Percentiles rank a stretch among this genome's conserved stretches.
phyloP scores from a whole-genome alignment of 2,888 invertebrate genomes.

The Ichneumoninae sp. region DNA sequence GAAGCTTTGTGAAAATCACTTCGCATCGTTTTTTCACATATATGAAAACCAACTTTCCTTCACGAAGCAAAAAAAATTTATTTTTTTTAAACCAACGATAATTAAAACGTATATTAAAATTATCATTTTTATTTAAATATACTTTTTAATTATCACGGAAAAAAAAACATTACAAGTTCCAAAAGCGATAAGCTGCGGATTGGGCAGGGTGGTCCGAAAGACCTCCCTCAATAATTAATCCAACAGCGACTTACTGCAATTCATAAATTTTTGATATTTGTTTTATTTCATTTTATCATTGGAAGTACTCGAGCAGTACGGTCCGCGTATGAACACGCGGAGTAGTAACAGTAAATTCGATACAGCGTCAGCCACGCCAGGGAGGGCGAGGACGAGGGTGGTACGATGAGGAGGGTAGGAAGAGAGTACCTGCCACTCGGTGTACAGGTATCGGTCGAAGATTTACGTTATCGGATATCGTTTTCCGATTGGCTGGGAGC shows the following conservation, averaged over 20 bases:
- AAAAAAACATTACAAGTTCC: background rate
- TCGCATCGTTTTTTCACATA: too few relatives aligned
- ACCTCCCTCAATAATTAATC: background rate
- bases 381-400: background rate
- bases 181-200: background rate
- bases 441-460: slow-evolving; percentile 65
- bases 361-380: background rate
- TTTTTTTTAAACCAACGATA: too few relatives aligned
- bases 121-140: too few relatives aligned
- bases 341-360: slow-evolving; percentile 6
- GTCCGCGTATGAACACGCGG: background rate
- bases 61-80: too few relatives aligned
- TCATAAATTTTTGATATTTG: background rate
- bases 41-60: too few relatives aligned
- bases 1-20: too few relatives aligned
- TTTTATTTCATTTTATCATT: slow-evolving; percentile 1
- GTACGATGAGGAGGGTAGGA: background rate
- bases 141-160: background rate
- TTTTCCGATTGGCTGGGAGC: slow-evolving; percentile 78
- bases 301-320: background rate
- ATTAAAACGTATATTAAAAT: too few relatives aligned
- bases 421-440: slow-evolving; percentile 42
- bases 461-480: slow-evolving; percentile 80
- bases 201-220: background rate
- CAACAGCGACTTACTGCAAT: background rate